These are phyloP conservation scores for Trichonephila clavipes DNA, from an alignment of 1,140 invertebrate genomes.

Conservation along the genomic window DNA sequence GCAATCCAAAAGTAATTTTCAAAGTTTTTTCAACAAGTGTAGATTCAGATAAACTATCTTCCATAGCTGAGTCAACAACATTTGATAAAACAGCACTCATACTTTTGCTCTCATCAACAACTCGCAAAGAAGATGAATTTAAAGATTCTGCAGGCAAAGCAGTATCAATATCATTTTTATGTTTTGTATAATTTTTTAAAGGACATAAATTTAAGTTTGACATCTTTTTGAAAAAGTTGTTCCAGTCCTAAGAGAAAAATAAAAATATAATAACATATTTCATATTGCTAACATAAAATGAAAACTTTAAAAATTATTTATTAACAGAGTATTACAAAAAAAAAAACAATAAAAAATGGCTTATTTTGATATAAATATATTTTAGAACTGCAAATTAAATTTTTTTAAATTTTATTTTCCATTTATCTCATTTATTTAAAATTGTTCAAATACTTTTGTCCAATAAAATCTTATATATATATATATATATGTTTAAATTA, in stretches of 20 bases:
- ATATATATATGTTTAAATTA: too few species aligned
- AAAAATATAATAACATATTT: too few species aligned
- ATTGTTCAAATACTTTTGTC: too few species aligned
- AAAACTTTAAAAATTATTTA: too few species aligned
- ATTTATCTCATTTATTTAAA: too few species aligned
- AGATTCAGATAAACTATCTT: slow-evolving; percentile 22
- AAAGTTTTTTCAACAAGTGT: slow-evolving; percentile 43
- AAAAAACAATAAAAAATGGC: too few species aligned
- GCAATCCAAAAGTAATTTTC: slow-evolving; percentile 37
- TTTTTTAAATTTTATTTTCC: too few species aligned
- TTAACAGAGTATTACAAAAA: too few species aligned
- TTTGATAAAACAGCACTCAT: slow-evolving; percentile 74
- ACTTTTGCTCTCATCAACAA: slow-evolving; percentile 75
- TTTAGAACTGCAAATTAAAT: too few species aligned
- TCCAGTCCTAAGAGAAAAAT: slow-evolving; percentile 80
- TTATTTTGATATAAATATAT: too few species aligned
- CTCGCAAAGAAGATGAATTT: slow-evolving; percentile 76
- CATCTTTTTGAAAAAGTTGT: slow-evolving; percentile 79
- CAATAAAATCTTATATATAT: too few species aligned
- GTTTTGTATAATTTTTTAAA: not conserved
- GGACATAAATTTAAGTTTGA: slow-evolving; percentile 63
- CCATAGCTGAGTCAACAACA: slow-evolving; percentile 51
- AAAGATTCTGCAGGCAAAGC: not conserved
- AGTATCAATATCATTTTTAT: slow-evolving; percentile 56
- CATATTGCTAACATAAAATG: too few species aligned